Conservation (phyloP, 2,797 vertebrate genomes). For the Acrossocheilus wenchowensis region DNA sequence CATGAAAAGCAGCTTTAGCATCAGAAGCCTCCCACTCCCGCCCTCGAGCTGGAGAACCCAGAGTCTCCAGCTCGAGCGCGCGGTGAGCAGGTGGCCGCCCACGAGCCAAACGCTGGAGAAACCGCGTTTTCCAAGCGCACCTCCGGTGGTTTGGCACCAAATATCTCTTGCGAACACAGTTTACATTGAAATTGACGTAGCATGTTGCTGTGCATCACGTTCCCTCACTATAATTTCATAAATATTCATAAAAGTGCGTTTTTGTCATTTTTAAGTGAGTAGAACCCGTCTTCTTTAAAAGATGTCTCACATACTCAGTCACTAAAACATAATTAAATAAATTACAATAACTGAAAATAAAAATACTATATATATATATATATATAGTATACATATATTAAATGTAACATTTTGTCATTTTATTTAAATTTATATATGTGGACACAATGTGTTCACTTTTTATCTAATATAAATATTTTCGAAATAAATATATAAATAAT, state of each 20-base stretch:
- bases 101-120: slow-evolving; percentile 45
- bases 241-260: neutral
- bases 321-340: no score
- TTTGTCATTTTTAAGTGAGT: neutral
- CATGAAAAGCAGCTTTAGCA: slow-evolving; percentile 49
- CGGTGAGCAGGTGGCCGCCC: slow-evolving; percentile 56
- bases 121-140: slow-evolving; percentile 24
- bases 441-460: no score
- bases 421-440: neutral
- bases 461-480: neutral
- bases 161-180: neutral
- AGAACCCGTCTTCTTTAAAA: neutral
- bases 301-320: no score
- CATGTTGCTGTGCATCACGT: neutral
- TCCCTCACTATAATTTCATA: neutral
- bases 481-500: neutral
- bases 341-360: no score
- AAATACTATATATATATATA: no score
- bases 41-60: slow-evolving; percentile 51
- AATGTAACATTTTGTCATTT: neutral
- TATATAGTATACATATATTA: no score
- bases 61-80: slow-evolving; percentile 35
- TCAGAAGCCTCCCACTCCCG: slow-evolving; percentile 56
- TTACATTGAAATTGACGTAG: neutral
- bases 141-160: slow-evolving; percentile 33